phyloP scores from a whole-genome alignment of 2,888 invertebrate genomes.

The Tipula lateralis region DNA sequence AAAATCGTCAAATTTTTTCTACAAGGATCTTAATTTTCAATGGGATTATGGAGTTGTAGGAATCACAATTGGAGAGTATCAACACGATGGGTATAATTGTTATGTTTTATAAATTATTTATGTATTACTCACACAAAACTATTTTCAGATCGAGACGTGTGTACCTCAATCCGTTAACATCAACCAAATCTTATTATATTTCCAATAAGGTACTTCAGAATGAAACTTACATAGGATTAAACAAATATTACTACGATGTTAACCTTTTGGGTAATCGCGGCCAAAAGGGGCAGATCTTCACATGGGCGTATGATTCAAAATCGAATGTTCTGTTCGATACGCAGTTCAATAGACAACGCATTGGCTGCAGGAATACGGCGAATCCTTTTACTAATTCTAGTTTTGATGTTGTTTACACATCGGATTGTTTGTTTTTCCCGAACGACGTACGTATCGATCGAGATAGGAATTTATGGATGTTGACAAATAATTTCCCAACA shows the following conservation, averaged over 20 bases:
- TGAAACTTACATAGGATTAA: not conserved
- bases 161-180: not conserved
- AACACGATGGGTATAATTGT: not conserved
- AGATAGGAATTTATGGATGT: not conserved
- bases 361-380: not conserved
- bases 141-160: not conserved
- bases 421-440: not conserved
- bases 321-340: not conserved
- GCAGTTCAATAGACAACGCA: not conserved
- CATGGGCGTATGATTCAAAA: not conserved
- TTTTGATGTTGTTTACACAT: not conserved
- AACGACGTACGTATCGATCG: not conserved
- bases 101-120: too few relatives aligned
- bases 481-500: not conserved
- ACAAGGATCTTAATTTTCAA: not conserved
- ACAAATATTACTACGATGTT: not conserved
- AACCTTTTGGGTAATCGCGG: not conserved
- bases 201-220: not conserved
- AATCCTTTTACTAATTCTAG: not conserved
- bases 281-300: not conserved
- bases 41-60: not conserved
- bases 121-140: not conserved
- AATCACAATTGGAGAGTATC: not conserved
- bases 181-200: not conserved
- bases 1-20: not conserved